phyloP scores from a whole-genome alignment of 1,140 invertebrate species.

The Lucilia sericata region DNA sequence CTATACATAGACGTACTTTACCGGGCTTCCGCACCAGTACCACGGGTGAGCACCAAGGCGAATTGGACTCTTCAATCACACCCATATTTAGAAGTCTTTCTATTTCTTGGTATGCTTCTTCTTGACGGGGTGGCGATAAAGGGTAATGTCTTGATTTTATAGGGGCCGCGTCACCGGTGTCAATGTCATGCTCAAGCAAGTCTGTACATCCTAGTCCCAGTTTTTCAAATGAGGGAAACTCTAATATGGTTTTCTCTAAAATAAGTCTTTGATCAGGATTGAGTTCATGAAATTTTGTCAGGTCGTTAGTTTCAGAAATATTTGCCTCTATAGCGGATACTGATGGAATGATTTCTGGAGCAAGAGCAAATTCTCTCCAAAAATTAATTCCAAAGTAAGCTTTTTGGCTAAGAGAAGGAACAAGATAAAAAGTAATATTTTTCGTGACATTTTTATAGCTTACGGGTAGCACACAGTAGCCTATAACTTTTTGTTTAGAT shows the following conservation, averaged over 20 bases:
- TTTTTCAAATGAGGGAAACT: constrained; percentile 37
- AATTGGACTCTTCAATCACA: constrained; percentile 35
- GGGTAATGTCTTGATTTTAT: not conserved
- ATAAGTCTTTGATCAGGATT: not conserved
- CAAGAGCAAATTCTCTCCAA: not conserved
- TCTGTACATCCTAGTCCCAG: constrained; percentile 35
- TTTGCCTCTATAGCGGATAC: not conserved
- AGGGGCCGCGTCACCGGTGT: not conserved
- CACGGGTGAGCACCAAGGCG: constrained; percentile 39
- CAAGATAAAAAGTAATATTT: not conserved
- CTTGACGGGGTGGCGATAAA: constrained; percentile 30
- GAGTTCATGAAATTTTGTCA: not conserved
- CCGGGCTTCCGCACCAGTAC: not conserved
- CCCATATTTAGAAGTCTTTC: constrained; percentile 15
- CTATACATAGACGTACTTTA: constrained; percentile 48
- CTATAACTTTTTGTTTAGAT: not conserved
- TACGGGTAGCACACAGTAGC: not conserved
- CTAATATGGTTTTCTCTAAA: not conserved
- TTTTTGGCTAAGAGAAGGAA: not conserved
- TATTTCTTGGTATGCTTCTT: constrained; percentile 16
- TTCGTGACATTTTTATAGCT: not conserved
- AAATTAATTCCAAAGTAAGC: not conserved
- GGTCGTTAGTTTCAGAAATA: not conserved
- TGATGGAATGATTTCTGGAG: not conserved
- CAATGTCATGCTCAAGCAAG: constrained; percentile 39